Conservation (phyloP, 2,888 invertebrate genomes). For the Tachina fera region DNA sequence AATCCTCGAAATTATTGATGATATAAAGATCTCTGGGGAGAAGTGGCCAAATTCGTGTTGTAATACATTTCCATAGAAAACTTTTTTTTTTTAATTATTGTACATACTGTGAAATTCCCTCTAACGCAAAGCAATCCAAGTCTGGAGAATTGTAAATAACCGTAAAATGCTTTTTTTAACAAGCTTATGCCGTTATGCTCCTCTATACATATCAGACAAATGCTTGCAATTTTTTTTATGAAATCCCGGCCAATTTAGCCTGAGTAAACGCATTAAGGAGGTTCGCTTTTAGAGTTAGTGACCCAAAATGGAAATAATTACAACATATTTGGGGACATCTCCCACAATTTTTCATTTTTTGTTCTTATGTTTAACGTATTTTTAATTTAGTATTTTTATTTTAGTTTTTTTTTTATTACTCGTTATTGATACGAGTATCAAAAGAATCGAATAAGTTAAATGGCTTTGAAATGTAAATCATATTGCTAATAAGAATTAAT, state of each 20-base stretch:
- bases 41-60: constrained; percentile 83
- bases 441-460: background rate
- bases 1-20: constrained; percentile 83
- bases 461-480: constrained; percentile 38
- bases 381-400: constrained; percentile 60
- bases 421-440: constrained; percentile 47
- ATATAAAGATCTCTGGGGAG: constrained; percentile 82
- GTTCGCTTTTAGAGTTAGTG: constrained; percentile 73
- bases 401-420: constrained; percentile 23
- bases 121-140: background rate
- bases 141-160: background rate
- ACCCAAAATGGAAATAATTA: constrained; percentile 82
- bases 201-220: constrained; percentile 49
- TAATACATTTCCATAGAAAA: constrained; percentile 82
- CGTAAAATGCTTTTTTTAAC: background rate
- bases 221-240: constrained; percentile 6
- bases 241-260: background rate
- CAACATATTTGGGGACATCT: constrained; percentile 83
- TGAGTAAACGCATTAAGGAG: constrained; percentile 27
- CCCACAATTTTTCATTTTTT: constrained; percentile 78
- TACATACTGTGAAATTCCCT: background rate
- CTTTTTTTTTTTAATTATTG: background rate
- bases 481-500: constrained; percentile 40
- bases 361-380: constrained; percentile 67
- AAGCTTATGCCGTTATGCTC: constrained; percentile 37